Evolutionary conservation across 2,113 vertebrate species (phyloP), one percentile per base, ranked within the genome.

Genomic region (Panurus biarmicus): DNA sequence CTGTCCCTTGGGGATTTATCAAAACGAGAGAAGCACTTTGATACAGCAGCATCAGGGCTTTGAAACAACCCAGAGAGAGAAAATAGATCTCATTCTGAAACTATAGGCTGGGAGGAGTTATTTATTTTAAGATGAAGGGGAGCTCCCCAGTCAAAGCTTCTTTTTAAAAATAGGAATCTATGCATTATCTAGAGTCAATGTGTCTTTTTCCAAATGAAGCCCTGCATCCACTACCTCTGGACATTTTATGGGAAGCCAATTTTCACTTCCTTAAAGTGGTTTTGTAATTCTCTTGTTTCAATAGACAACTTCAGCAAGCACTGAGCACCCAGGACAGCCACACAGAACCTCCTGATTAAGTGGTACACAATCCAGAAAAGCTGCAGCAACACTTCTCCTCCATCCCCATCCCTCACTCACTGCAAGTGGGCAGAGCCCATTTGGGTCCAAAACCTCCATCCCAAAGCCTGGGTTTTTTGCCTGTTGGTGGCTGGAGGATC

Each of bases 231-330:
- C 25, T 42, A 48, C 22, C 44, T 73, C 58, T 21, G 25, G 50
- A 38, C 23, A 19, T n/a, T 85, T 81, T 10, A 76, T 25, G 38
- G 42, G 62, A 94, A 40, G 67, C 19, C n/a, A 62, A 21, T 66
- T 82, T 79, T 62, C n/a, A 65, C 60, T 76, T 76, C 56, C 25
- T 47, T 87, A 13, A 77, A 89, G 64, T 15, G 31, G 23, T 91
- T 96, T 85, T 83, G 58, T 38, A 85, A 93, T 73, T 93, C 35
- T 61, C 47, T 65, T 51, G 7, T 89, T 87, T 73, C 10, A 12
- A 76, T 66, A 89, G 89, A 87, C 28, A 69, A 28, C 28, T n/a
- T n/a, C 65, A 17, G 72, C 56, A 57, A 78, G 48, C 77, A 78
- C 31, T 2, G 9, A 58, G 56, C 47, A 16, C 48, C 36, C 29